phyloP scores from a whole-genome alignment of 1,140 invertebrate genomes.

The Leptopilina clavipes region DNA sequence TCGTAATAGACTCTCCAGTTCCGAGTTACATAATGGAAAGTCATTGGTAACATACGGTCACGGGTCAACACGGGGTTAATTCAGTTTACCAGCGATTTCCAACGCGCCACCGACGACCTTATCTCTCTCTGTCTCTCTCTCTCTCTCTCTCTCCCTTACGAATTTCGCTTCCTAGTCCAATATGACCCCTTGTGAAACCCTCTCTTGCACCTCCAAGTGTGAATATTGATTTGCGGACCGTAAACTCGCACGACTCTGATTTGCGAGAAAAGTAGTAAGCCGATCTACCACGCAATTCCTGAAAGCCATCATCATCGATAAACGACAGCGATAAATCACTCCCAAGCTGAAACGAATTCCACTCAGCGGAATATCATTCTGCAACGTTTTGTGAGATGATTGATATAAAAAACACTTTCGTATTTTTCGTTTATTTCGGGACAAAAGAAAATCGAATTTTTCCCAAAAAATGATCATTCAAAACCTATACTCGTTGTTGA shows the following conservation, averaged over 20 bases:
- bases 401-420: neutral
- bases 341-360: neutral
- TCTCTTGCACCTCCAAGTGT: conserved; percentile 46
- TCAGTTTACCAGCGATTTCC: conserved; percentile 62
- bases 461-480: too few species aligned
- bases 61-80: conserved; percentile 62
- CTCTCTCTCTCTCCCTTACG: neutral
- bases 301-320: conserved; percentile 26
- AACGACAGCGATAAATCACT: conserved; percentile 34
- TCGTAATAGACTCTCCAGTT: conserved; percentile 28
- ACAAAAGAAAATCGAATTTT: too few species aligned
- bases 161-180: conserved; percentile 33
- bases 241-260: conserved; percentile 54
- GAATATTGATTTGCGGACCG: conserved; percentile 65
- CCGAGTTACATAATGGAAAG: conserved; percentile 56
- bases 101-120: conserved; percentile 43
- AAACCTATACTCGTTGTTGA: too few species aligned
- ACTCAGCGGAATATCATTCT: neutral
- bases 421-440: too few species aligned
- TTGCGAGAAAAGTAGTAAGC: conserved; percentile 47
- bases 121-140: neutral
- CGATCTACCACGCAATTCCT: conserved; percentile 33
- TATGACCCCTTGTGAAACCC: conserved; percentile 41
- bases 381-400: neutral
- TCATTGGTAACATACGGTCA: conserved; percentile 60